Evolutionary conservation across 2,113 vertebrate genomes (phyloP).

Genomic region (Apeltes quadracus): DNA sequence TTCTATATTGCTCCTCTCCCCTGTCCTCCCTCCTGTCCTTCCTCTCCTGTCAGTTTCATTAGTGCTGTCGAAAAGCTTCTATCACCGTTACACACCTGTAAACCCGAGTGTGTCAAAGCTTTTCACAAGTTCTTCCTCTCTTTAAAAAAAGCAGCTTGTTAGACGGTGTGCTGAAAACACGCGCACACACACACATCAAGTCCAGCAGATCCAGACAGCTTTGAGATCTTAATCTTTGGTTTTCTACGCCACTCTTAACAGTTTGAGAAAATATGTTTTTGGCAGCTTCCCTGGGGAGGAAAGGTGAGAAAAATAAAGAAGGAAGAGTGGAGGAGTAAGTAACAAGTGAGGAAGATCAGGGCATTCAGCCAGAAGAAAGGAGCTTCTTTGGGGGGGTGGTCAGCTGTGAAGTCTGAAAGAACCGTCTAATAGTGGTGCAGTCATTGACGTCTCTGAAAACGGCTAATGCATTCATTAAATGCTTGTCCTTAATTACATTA

Average conservation of each 20-base stretch:
- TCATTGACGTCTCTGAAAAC: background rate
- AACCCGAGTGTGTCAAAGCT: conserved; percentile 73
- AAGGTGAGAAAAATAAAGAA: conserved; percentile 61
- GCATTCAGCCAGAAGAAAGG: conserved; percentile 54
- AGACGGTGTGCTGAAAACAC: conserved; percentile 41
- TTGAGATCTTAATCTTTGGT: conserved; percentile 68
- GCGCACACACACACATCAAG: conserved; percentile 28
- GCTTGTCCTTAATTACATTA: background rate
- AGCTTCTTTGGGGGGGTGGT: conserved; percentile 27
- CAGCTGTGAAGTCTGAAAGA: conserved; percentile 31
- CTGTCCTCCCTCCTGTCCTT: background rate
- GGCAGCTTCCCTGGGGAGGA: conserved; percentile 50
- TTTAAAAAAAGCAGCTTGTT: conserved; percentile 26
- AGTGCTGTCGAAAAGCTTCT: conserved; percentile 63
- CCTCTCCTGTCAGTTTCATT: conserved; percentile 57
- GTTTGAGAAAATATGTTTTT: conserved; percentile 64
- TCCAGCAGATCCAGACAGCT: conserved; percentile 51
- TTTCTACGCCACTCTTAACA: conserved; percentile 54
- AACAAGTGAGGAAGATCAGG: conserved; percentile 60
- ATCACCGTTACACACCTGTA: conserved; percentile 70
- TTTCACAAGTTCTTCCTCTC: conserved; percentile 64
- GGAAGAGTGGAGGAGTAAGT: conserved; percentile 55
- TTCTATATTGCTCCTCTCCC: background rate
- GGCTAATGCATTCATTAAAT: background rate
- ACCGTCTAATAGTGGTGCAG: conserved; percentile 7